A percentile compares a stretch with the other conserved stretches of the same genome.
Conservation (phyloP, 1,140 invertebrate species). For the Trichonephila inaurata region DNA sequence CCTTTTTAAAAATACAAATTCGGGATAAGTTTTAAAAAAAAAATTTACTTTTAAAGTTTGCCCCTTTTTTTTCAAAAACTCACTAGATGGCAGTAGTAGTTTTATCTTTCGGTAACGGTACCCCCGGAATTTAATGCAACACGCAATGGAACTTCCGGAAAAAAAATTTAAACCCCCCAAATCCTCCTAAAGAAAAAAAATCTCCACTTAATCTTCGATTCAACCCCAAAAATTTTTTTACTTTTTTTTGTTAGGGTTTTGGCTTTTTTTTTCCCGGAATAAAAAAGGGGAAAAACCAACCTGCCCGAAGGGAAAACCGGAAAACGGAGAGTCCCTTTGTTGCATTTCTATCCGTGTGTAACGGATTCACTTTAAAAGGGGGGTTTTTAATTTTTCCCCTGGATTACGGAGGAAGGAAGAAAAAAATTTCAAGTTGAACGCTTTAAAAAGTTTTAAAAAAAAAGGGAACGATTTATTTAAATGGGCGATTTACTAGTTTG, state of each 20-base stretch:
- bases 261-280: not conserved
- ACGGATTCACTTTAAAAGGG: slow-evolving; percentile 69
- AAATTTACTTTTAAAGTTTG: no score
- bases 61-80: not conserved
- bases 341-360: slow-evolving; percentile 47
- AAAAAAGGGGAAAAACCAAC: not conserved
- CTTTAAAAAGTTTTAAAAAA: slow-evolving; percentile 22
- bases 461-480: not conserved
- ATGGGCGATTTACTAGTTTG: not conserved
- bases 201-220: slow-evolving; percentile 21
- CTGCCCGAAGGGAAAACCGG: slow-evolving; percentile 16
- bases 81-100: not conserved
- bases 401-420: slow-evolving; percentile 53
- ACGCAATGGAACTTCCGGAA: slow-evolving; percentile 55
- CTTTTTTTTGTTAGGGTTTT: not conserved
- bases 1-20: no score
- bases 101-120: not conserved
- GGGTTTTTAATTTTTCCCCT: slow-evolving; percentile 70
- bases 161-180: slow-evolving; percentile 28
- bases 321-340: slow-evolving; percentile 47
- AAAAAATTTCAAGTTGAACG: slow-evolving; percentile 44
- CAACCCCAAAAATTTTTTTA: slow-evolving; percentile 30
- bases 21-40: no score
- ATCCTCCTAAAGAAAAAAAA: not conserved
- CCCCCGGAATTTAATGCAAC: not conserved